Percentiles rank a stretch among this genome's conserved stretches.
Evolutionary conservation across 2,113 vertebrate species (phyloP).

Genomic region (Dendrocopos noguchii): DNA sequence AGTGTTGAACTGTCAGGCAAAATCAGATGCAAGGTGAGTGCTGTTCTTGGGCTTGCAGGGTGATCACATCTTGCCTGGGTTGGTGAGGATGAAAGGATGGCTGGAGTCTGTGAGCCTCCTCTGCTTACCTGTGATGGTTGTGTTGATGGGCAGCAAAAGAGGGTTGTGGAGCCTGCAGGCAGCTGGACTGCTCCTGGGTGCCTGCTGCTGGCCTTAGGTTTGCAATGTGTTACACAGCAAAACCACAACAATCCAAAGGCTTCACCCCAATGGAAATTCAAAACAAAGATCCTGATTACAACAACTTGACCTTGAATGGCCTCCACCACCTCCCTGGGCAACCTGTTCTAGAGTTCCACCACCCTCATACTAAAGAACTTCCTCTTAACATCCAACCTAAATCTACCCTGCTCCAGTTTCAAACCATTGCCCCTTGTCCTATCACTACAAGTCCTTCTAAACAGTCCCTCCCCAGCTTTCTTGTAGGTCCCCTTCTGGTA

Average conservation of each 20-base stretch:
- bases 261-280: neutral
- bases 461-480: no score
- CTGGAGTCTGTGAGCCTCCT: neutral
- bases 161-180: neutral
- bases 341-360: no score
- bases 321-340: no score
- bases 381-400: no score
- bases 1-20: rapidly evolving
- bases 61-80: neutral
- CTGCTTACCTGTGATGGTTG: neutral
- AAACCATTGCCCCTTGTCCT: no score
- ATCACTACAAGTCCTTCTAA: no score
- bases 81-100: neutral
- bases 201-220: neutral
- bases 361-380: no score
- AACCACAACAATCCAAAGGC: neutral
- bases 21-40: rapidly evolving
- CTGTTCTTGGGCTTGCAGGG: neutral
- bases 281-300: neutral
- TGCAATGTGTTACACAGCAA: neutral
- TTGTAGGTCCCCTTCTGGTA: no score
- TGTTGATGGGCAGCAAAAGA: neutral
- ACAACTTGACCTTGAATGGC: neutral
- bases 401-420: no score
- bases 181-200: neutral